These are phyloP conservation scores for Orestias chungarensis DNA, from an alignment of 2,797 vertebrate species.

Conservation along the genomic window DNA sequence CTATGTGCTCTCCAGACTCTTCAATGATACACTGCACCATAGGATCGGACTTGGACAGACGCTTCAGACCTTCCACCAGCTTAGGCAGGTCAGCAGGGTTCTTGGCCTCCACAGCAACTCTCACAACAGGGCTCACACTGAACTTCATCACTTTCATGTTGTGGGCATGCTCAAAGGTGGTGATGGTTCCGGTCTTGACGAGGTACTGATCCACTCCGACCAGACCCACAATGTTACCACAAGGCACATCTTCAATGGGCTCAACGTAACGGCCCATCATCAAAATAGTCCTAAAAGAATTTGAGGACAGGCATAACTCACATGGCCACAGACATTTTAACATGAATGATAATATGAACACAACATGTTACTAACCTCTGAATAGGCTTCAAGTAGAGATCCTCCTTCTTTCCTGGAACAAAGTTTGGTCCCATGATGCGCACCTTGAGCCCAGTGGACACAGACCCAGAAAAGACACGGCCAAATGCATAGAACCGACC, in stretches of 20 bases:
- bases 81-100: conserved; percentile 95
- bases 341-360: background rate
- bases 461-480: conserved; percentile 91
- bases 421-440: conserved; percentile 98
- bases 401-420: conserved; percentile 94
- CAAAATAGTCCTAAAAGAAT: conserved; percentile 85
- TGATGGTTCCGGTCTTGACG: conserved; percentile 95
- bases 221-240: conserved; percentile 94
- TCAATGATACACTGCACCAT: conserved; percentile 99
- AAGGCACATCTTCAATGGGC: conserved; percentile 95
- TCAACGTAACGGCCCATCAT: conserved; percentile 98
- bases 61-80: conserved; percentile 94
- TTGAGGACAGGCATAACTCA: background rate
- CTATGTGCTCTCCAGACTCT: conserved; percentile 96
- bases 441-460: conserved; percentile 92
- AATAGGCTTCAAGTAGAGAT: conserved; percentile 94
- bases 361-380: conserved; percentile 83
- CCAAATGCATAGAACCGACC: conserved; percentile 97
- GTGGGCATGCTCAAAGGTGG: conserved; percentile 91
- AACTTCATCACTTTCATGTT: conserved; percentile 99
- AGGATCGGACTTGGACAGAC: conserved; percentile 94
- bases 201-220: conserved; percentile 95
- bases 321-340: background rate
- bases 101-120: conserved; percentile 94
- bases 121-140: conserved; percentile 94